Conservation (phyloP, 2,888 invertebrate species). For the Cabera pusaria region DNA sequence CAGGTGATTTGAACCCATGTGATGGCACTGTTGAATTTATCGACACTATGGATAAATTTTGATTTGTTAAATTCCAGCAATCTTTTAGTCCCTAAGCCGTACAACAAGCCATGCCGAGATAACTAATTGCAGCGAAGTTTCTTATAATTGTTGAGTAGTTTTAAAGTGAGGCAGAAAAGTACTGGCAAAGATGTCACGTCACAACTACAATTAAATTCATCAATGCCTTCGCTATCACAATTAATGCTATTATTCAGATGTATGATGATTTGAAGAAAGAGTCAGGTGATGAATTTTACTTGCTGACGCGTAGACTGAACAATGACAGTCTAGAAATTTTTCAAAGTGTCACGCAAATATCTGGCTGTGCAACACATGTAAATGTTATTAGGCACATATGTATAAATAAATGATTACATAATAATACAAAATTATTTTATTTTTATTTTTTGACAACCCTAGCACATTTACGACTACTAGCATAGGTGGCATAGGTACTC, state of each 20-base stretch:
- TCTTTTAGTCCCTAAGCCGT: neutral
- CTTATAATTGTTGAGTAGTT: neutral
- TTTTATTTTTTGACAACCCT: too few relatives aligned
- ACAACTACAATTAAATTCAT: neutral
- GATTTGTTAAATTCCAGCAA: constrained; percentile 6
- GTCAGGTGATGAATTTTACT: neutral
- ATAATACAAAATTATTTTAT: too few relatives aligned
- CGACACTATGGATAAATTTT: constrained; percentile 1
- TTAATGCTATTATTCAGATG: neutral
- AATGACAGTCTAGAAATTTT: neutral
- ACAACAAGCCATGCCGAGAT: neutral
- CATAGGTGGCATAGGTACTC: too few relatives aligned
- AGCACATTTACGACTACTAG: too few relatives aligned
- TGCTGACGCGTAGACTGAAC: neutral
- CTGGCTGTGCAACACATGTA: too few relatives aligned
- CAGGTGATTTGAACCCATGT: neutral
- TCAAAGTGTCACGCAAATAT: too few relatives aligned
- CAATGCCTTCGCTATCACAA: neutral
- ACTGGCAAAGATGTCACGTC: constrained; percentile 1
- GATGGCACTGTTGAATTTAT: constrained; percentile 1
- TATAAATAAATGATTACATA: too few relatives aligned
- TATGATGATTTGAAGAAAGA: constrained; percentile 1
- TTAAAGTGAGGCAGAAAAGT: neutral
- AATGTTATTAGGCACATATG: too few relatives aligned
- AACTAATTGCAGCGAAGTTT: neutral